Evolutionary conservation across 2,888 invertebrate species (phyloP).

Genomic region (Prenolepis imparis): DNA sequence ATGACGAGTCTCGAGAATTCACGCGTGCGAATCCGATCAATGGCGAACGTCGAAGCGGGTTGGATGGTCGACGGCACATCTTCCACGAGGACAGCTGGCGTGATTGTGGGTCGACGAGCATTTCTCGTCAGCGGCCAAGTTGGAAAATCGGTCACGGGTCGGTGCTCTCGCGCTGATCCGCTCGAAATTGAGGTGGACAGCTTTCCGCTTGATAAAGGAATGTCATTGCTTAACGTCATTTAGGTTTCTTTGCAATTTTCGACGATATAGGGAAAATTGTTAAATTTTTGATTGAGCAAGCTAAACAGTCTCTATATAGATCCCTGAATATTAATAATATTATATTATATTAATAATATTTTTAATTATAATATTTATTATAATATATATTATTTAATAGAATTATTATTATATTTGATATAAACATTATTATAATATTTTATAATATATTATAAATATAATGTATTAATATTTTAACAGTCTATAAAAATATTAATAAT

Average conservation of each 20-base stretch:
- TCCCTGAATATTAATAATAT: neutral
- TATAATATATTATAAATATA: too few species aligned
- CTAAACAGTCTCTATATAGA: neutral
- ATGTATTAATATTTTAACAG: too few species aligned
- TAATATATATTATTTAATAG: neutral
- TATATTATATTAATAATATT: neutral
- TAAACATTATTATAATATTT: too few species aligned
- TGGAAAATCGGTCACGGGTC: conserved; percentile 47
- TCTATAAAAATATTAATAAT: too few species aligned
- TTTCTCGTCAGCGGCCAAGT: conserved; percentile 44
- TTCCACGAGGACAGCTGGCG: conserved; percentile 47
- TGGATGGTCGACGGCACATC: conserved; percentile 24
- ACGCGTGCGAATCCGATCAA: conserved; percentile 58
- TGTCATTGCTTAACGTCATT: neutral
- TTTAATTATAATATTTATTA: neutral
- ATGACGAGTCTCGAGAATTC: conserved; percentile 41
- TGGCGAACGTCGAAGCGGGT: conserved; percentile 49
- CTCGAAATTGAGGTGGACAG: conserved; percentile 14
- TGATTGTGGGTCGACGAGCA: conserved; percentile 46
- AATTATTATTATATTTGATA: too few species aligned
- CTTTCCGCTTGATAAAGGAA: neutral
- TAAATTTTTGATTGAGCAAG: neutral
- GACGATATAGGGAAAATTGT: neutral
- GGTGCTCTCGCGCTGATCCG: conserved; percentile 10
- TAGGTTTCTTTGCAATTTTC: neutral